Conservation (phyloP, 2,113 vertebrate species). For the Austrofundulus limnaeus region DNA sequence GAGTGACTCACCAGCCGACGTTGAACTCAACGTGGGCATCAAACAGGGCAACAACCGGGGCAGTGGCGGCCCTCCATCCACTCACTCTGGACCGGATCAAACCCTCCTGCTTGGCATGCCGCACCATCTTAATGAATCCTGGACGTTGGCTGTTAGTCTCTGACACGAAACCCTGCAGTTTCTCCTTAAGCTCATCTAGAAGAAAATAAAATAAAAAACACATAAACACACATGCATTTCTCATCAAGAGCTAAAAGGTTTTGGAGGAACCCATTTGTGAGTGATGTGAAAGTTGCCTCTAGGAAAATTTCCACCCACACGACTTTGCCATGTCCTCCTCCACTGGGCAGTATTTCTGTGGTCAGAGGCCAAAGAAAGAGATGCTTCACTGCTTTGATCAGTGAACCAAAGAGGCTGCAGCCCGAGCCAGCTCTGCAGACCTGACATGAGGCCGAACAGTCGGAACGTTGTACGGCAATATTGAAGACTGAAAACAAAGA, state of each 20-base stretch:
- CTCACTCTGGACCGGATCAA: slow-evolving; percentile 95
- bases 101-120: slow-evolving; percentile 92
- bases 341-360: slow-evolving; percentile 51
- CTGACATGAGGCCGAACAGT: slow-evolving; percentile 44
- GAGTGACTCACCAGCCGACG: slow-evolving; percentile 88
- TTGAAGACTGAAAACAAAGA: slow-evolving; percentile 40
- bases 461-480: slow-evolving; percentile 57
- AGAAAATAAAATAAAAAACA: no score
- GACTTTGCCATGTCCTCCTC: slow-evolving; percentile 43
- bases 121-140: slow-evolving; percentile 92
- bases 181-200: slow-evolving; percentile 93
- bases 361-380: slow-evolving; percentile 52
- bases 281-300: slow-evolving; percentile 30
- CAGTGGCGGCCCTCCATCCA: slow-evolving; percentile 91
- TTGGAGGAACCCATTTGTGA: slow-evolving; percentile 23
- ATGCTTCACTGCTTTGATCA: slow-evolving; percentile 67
- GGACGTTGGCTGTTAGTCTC: slow-evolving; percentile 86
- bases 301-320: slow-evolving; percentile 55
- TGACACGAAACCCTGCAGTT: slow-evolving; percentile 87
- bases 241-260: slow-evolving; percentile 14
- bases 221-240: slow-evolving; percentile 7
- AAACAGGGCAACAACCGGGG: slow-evolving; percentile 93
- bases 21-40: slow-evolving; percentile 98
- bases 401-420: slow-evolving; percentile 62
- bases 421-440: slow-evolving; percentile 46